Evolutionary conservation across 2,797 vertebrate species (phyloP).

Genomic region (Choloepus didactylus): DNA sequence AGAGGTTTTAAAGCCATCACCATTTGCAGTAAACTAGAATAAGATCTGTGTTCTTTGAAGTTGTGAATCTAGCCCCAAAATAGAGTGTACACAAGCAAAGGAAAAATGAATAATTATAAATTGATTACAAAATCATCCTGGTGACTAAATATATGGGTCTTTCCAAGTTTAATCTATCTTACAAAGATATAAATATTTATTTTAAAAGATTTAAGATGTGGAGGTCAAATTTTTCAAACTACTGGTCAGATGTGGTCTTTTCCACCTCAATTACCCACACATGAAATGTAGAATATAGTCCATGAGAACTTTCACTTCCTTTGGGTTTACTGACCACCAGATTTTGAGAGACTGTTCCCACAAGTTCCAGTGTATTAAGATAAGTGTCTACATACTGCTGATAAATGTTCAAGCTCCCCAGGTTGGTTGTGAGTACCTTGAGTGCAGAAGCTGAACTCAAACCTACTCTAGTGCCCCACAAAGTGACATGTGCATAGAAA

Average conservation of each 20-base stretch:
- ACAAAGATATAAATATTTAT: conserved; percentile 3
- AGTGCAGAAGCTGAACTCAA: background rate
- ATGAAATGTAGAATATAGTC: background rate
- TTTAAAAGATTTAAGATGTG: conserved; percentile 33
- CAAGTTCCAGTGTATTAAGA: background rate
- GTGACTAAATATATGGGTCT: background rate
- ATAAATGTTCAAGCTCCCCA: background rate
- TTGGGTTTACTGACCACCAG: background rate
- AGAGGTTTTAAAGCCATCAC: background rate
- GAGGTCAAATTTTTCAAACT: conserved; percentile 30
- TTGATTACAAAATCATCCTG: conserved; percentile 1
- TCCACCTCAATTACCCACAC: background rate
- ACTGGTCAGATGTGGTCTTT: background rate
- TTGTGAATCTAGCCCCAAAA: background rate
- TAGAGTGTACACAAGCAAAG: background rate
- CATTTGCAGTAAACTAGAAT: background rate
- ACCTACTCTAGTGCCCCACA: background rate
- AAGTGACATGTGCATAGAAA: background rate
- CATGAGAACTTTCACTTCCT: conserved; percentile 19
- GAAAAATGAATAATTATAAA: background rate
- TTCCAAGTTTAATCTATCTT: background rate
- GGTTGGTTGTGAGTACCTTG: background rate
- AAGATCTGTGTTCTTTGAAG: background rate
- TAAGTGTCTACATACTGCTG: background rate
- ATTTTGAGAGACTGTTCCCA: background rate